A percentile compares a stretch with the other conserved stretches of the same genome.
Conservation (phyloP, 1,140 invertebrate species). For the Antheraea pernyi region DNA sequence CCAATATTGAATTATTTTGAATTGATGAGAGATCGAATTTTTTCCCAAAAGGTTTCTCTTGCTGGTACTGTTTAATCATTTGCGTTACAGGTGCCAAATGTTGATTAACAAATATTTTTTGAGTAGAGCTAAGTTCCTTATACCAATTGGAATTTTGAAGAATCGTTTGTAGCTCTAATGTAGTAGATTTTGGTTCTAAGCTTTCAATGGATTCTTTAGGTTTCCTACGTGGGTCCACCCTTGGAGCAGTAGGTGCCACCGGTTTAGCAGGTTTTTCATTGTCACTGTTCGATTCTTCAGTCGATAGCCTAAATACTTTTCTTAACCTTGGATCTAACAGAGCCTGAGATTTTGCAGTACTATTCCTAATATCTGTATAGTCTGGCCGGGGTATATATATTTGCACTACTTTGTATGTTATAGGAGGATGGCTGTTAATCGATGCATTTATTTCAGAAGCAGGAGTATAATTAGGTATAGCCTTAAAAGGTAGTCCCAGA, state of each 20-base stretch:
- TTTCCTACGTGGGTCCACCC: conserved; percentile 80
- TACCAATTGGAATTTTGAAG: conserved; percentile 84
- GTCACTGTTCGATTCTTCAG: conserved; percentile 79
- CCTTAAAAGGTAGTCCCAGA: conserved; percentile 87
- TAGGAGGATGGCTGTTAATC: conserved; percentile 86
- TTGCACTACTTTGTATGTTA: conserved; percentile 83
- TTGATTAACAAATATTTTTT: conserved; percentile 84
- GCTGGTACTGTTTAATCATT: conserved; percentile 80
- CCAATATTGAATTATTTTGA: conserved; percentile 74
- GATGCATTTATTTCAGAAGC: conserved; percentile 92
- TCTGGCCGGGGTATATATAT: conserved; percentile 87
- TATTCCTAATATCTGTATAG: conserved; percentile 86
- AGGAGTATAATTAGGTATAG: conserved; percentile 87
- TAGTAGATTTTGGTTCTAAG: conserved; percentile 63
- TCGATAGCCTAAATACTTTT: conserved; percentile 85
- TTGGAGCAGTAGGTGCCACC: conserved; percentile 39
- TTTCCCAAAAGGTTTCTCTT: conserved; percentile 74
- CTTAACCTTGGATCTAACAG: conserved; percentile 85
- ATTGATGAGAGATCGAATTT: conserved; percentile 78
- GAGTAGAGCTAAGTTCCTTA: conserved; percentile 82
- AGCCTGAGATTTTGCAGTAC: conserved; percentile 84
- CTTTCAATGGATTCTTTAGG: conserved; percentile 67
- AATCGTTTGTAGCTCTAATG: conserved; percentile 79
- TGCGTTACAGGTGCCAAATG: conserved; percentile 81
- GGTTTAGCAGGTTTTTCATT: conserved; percentile 65